Percentiles rank a stretch among this genome's conserved stretches.
These are phyloP conservation scores for Caranx melampygus DNA, from an alignment of 2,113 vertebrate genomes.

Conservation along the genomic window DNA sequence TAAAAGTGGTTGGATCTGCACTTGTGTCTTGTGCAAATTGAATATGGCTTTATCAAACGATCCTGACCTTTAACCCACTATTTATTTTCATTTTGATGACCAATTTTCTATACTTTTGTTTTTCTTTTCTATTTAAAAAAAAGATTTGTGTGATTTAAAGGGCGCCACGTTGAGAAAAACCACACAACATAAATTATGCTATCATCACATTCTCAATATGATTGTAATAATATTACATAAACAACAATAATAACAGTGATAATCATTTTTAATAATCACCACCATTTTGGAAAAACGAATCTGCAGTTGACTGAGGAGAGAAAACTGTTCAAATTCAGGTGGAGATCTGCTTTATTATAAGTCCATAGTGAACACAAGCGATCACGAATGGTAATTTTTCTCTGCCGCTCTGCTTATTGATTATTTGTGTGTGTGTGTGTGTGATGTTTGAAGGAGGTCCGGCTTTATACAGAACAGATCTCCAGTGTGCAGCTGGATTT, in stretches of 20 bases:
- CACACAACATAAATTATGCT: neutral
- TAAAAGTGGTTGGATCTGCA: conserved; percentile 4
- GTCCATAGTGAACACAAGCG: neutral
- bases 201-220: neutral
- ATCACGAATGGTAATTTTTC: neutral
- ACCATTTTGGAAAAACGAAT: neutral
- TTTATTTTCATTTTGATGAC: neutral
- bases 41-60: neutral
- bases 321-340: conserved; percentile 4
- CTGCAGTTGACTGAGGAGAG: neutral
- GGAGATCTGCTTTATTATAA: neutral
- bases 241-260: neutral
- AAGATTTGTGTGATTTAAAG: neutral
- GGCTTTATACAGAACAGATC: conserved; percentile 16
- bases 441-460: conserved; percentile 12
- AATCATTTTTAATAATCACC: too few relatives aligned
- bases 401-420: neutral
- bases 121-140: neutral
- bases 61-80: rapidly evolving
- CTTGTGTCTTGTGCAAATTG: neutral
- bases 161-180: neutral
- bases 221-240: neutral
- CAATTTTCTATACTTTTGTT: neutral
- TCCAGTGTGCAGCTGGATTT: neutral
- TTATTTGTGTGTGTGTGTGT: neutral